Conservation (phyloP, 2,113 vertebrate genomes). For the Scalopus aquaticus region DNA sequence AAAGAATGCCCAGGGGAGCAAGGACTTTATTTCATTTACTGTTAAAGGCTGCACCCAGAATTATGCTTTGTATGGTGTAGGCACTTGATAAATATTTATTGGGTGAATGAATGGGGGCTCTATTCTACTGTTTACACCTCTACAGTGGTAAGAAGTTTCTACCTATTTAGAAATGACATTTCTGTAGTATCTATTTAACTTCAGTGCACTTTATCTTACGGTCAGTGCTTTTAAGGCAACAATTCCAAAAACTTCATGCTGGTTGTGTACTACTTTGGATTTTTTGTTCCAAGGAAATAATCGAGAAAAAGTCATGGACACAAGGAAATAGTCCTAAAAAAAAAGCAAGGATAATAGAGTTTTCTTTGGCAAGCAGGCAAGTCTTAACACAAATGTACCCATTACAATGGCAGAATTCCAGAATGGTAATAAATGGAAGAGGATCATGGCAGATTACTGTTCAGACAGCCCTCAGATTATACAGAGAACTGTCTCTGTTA, state of each 20-base stretch:
- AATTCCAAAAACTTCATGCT: neutral
- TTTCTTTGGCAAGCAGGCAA: neutral
- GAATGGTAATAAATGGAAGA: neutral
- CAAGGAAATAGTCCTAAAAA: neutral
- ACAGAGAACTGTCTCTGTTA: neutral
- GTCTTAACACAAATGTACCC: neutral
- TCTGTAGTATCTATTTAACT: neutral
- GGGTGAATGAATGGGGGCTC: neutral
- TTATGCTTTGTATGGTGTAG: neutral
- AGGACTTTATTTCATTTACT: neutral
- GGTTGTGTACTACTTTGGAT: neutral
- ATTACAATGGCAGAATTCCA: neutral
- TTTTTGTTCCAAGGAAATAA: neutral
- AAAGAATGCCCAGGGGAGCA: neutral
- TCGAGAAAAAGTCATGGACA: no score
- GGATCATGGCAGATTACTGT: neutral
- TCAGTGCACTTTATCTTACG: neutral
- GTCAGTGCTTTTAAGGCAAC: neutral
- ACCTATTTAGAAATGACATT: neutral
- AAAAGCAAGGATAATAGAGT: neutral
- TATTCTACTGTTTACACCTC: neutral
- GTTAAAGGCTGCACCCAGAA: neutral
- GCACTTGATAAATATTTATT: neutral
- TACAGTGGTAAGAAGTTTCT: neutral
- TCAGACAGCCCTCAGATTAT: neutral